Evolutionary conservation across 2,797 vertebrate genomes (phyloP), one percentile per base, ranked within the genome.

Genomic region (Anguilla anguilla): DNA sequence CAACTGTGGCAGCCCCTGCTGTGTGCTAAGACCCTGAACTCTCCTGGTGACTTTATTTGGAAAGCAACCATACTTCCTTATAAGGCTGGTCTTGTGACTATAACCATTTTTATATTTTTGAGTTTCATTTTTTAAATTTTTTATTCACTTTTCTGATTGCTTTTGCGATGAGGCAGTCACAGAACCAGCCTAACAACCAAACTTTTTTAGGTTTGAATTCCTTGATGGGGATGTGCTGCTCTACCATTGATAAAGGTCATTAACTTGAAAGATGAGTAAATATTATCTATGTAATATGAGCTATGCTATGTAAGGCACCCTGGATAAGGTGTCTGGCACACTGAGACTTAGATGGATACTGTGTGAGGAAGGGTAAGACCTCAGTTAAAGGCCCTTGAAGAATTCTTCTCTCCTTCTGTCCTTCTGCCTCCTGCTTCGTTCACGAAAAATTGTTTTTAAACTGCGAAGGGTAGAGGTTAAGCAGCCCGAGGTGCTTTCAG

Each of bases 1-100:
- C 89, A 89, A 90, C 92, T 88, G 19, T 15, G 83, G 91, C 88
- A 92, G 86, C 83, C 25, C 84, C 86, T 49, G 85, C 69, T 88
- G 88, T n/a, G 28, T n/a, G 49, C 39, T 51, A 88, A 53, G 82
- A 84, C 53, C 82, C 28, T 13, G 49, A 31, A 10, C 67, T 74
- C 43, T 57, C 64, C 10, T 77, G 9, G 55, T 49, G 57, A 35
- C 61, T 83, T 72, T 49, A 46, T 43, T 83, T 61, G 28, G 57
- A 87, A 67, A 39, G 51, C 55, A 84, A 17, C 82, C 85, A 46
- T 11, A 35, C 46, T 67, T 55, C 59, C 77, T 59, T 51, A 82
- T 43, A 49, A 87, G 57, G 74, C 28, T 82, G 87, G 85, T 61
- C 2, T 61, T 51, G 83, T 89, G 64, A 86, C 59, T 86, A 74